Conservation (phyloP, 1,140 invertebrate species). For the Macrobrachium rosenbergii region DNA sequence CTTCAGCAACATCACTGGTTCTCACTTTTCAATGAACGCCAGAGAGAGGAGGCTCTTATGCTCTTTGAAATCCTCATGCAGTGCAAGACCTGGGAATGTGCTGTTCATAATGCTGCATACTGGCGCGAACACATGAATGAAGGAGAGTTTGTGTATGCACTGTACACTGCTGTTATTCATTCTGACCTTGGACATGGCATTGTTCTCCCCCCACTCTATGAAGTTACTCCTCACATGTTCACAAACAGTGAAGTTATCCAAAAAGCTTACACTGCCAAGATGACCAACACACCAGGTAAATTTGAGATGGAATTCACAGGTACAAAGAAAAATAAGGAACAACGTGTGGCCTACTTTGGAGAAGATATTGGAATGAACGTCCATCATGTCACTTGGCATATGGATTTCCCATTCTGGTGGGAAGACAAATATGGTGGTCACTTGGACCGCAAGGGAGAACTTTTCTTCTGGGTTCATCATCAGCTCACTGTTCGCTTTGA, state of each 20-base stretch:
- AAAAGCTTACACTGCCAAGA: slow-evolving; percentile 70
- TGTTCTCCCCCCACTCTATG: slow-evolving; percentile 77
- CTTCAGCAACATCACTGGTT: slow-evolving; percentile 32
- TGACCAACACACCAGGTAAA: slow-evolving; percentile 67
- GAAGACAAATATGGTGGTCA: slow-evolving; percentile 68
- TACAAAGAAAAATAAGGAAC: slow-evolving; percentile 68
- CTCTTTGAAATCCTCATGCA: slow-evolving; percentile 40
- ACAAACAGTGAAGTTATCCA: slow-evolving; percentile 69
- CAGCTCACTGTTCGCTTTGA: slow-evolving; percentile 73
- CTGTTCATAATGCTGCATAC: background rate
- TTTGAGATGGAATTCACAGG: slow-evolving; percentile 46
- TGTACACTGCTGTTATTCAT: slow-evolving; percentile 38
- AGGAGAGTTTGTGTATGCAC: slow-evolving; percentile 22
- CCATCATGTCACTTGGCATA: slow-evolving; percentile 76
- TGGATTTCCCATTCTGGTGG: slow-evolving; percentile 73
- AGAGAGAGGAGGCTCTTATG: slow-evolving; percentile 35
- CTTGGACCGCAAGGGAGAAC: slow-evolving; percentile 67
- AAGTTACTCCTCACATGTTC: slow-evolving; percentile 75
- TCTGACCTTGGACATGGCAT: slow-evolving; percentile 1
- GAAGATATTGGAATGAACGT: slow-evolving; percentile 80
- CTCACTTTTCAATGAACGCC: slow-evolving; percentile 37
- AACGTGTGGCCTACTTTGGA: slow-evolving; percentile 76
- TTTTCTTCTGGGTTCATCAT: slow-evolving; percentile 73
- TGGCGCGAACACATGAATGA: slow-evolving; percentile 31
- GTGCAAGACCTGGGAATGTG: slow-evolving; percentile 24